Percentiles rank a stretch among this genome's conserved stretches.
Evolutionary conservation across 1,140 invertebrate species (phyloP).

Genomic region (Drosophila setifemur): DNA sequence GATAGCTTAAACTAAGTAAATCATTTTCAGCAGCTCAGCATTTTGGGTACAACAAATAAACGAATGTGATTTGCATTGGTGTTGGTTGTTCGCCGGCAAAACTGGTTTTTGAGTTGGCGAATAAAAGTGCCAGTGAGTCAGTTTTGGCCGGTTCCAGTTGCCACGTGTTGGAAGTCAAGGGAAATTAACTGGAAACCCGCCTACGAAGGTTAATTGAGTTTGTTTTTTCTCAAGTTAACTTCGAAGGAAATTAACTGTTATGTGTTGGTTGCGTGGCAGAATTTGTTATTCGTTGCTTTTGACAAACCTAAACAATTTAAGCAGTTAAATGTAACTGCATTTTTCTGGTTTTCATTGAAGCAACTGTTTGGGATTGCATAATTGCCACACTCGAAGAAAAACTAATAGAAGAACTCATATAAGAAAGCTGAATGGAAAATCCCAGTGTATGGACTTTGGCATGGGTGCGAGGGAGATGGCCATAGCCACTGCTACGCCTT

Average conservation of each 20-base stretch:
- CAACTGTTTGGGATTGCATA: constrained; percentile 25
- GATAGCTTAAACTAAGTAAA: too few species aligned
- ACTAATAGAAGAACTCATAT: constrained; percentile 12
- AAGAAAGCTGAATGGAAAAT: constrained; percentile 34
- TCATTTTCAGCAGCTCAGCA: background rate
- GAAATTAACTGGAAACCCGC: too few species aligned
- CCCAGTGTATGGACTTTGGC: background rate
- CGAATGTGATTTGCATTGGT: background rate
- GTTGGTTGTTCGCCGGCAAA: background rate
- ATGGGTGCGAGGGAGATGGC: constrained; percentile 16
- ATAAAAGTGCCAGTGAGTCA: background rate
- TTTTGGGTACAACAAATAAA: background rate
- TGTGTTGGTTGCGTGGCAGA: constrained; percentile 15
- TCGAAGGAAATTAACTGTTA: background rate
- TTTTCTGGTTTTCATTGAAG: constrained; percentile 16
- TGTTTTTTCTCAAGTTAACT: too few species aligned
- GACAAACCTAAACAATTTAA: background rate
- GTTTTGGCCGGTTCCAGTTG: constrained; percentile 1
- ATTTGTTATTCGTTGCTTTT: too few species aligned
- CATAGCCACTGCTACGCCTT: constrained; percentile 18
- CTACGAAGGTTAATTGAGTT: too few species aligned
- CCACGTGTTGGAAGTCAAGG: constrained; percentile 18
- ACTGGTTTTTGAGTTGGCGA: constrained; percentile 23
- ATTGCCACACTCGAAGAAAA: constrained; percentile 4
- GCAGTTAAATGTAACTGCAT: constrained; percentile 4